These are phyloP conservation scores for Apis laboriosa DNA, from an alignment of 1,140 invertebrate genomes.

Conservation along the genomic window DNA sequence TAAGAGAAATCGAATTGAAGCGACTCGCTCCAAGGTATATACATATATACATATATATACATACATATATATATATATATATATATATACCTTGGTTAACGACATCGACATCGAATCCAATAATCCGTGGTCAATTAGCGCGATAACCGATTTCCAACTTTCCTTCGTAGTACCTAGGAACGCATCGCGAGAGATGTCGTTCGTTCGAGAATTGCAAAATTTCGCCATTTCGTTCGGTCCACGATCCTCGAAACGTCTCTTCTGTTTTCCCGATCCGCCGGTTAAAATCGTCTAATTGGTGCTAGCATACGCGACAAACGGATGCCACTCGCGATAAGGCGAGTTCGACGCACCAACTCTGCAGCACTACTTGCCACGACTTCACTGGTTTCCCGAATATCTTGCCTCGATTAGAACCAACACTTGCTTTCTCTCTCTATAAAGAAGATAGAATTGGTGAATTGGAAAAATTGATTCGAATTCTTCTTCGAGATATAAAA, in stretches of 20 bases:
- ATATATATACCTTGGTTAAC: background rate
- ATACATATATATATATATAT: too few species aligned
- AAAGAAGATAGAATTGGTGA: too few species aligned
- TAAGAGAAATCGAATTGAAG: conserved; percentile 8
- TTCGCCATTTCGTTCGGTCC: too few species aligned
- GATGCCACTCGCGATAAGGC: conserved; percentile 30
- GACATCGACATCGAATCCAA: conserved; percentile 6
- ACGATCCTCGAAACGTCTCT: background rate
- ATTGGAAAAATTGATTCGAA: too few species aligned
- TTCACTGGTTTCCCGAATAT: conserved; percentile 1
- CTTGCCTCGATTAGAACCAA: background rate
- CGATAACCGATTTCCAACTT: conserved; percentile 28
- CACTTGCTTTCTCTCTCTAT: fast-evolving
- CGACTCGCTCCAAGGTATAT: conserved; percentile 3
- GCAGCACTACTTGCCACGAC: conserved; percentile 3
- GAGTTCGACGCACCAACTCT: conserved; percentile 9
- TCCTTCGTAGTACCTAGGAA: too few species aligned
- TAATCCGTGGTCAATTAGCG: conserved; percentile 37
- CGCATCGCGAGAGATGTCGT: background rate
- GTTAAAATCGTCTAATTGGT: conserved; percentile 19
- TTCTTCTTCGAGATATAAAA: too few species aligned
- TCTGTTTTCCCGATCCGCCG: background rate
- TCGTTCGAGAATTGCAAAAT: too few species aligned
- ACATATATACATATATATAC: too few species aligned
- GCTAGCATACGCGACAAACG: conserved; percentile 1